Evolutionary conservation across 2,888 invertebrate species (phyloP).

Genomic region (Onthophagus sagittarius): DNA sequence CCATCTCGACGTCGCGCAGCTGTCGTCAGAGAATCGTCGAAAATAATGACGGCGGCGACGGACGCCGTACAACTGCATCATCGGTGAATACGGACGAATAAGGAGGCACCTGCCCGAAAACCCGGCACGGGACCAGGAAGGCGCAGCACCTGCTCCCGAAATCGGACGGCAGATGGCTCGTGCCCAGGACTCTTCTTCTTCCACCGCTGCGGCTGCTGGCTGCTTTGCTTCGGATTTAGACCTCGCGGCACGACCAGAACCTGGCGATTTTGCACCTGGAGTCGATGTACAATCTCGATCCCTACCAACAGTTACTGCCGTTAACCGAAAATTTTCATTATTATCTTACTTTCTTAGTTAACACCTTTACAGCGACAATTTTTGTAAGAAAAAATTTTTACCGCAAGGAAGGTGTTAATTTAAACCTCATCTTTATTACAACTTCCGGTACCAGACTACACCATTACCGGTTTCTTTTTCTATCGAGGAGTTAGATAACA

Average conservation of each 20-base stretch:
- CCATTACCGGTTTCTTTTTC: neutral
- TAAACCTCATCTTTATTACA: neutral
- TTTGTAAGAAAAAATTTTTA: no score
- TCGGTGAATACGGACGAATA: neutral
- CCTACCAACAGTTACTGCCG: no score
- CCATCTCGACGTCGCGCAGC: neutral
- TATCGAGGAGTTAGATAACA: neutral
- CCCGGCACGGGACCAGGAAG: constrained; percentile 18
- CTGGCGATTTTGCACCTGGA: neutral
- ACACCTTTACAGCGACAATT: no score
- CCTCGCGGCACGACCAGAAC: neutral
- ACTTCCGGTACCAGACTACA: neutral
- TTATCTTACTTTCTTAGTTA: no score
- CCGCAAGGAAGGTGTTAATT: neutral
- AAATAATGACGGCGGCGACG: neutral
- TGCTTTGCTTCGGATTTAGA: neutral
- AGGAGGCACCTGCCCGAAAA: constrained; percentile 2
- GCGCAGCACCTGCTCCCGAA: constrained; percentile 15
- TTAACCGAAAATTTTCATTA: no score
- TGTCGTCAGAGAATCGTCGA: neutral
- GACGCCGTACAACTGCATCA: neutral
- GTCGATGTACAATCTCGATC: neutral
- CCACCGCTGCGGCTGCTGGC: neutral
- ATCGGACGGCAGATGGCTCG: constrained; percentile 13
- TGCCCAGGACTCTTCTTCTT: neutral